phyloP scores from a whole-genome alignment of 2,113 vertebrate genomes.

The Reinhardtius hippoglossoides region DNA sequence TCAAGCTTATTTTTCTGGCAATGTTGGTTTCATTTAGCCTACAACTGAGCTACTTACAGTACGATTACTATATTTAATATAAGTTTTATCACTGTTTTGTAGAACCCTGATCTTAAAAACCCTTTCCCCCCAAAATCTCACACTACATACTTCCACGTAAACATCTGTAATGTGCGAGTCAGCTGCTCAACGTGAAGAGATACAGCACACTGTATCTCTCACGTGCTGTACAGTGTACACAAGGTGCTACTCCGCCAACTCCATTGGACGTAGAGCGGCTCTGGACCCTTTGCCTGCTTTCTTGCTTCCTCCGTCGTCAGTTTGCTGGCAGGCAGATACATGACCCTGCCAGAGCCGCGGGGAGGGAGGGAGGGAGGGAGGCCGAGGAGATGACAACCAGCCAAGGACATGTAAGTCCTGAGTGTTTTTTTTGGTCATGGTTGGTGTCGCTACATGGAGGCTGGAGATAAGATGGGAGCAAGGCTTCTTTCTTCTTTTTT shows the following conservation, averaged over 20 bases:
- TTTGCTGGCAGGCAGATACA: conserved; percentile 55
- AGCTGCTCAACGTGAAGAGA: conserved; percentile 37
- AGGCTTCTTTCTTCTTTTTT: conserved; percentile 40
- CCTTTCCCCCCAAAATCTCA: too few relatives aligned
- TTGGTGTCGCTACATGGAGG: conserved; percentile 70
- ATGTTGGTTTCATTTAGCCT: too few relatives aligned
- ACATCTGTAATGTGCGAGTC: too few relatives aligned
- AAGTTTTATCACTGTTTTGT: too few relatives aligned
- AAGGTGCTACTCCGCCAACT: conserved; percentile 54
- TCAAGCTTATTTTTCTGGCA: too few relatives aligned
- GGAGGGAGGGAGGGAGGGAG: conserved; percentile 38
- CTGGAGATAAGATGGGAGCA: conserved; percentile 74
- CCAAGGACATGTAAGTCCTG: conserved; percentile 67
- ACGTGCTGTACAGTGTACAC: too few relatives aligned
- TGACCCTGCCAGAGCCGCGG: conserved; percentile 31
- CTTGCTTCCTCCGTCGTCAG: background rate
- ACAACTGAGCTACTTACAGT: too few relatives aligned
- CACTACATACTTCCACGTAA: background rate
- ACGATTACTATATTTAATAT: too few relatives aligned
- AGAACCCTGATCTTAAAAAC: too few relatives aligned
- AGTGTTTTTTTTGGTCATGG: conserved; percentile 65
- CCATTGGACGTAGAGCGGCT: conserved; percentile 43
- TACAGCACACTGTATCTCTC: too few relatives aligned
- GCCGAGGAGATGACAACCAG: conserved; percentile 53
- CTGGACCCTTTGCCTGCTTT: background rate